A percentile compares a stretch with the other conserved stretches of the same genome.
Evolutionary conservation across 1,140 invertebrate genomes (phyloP).

Genomic region (Steinernema khuongi): DNA sequence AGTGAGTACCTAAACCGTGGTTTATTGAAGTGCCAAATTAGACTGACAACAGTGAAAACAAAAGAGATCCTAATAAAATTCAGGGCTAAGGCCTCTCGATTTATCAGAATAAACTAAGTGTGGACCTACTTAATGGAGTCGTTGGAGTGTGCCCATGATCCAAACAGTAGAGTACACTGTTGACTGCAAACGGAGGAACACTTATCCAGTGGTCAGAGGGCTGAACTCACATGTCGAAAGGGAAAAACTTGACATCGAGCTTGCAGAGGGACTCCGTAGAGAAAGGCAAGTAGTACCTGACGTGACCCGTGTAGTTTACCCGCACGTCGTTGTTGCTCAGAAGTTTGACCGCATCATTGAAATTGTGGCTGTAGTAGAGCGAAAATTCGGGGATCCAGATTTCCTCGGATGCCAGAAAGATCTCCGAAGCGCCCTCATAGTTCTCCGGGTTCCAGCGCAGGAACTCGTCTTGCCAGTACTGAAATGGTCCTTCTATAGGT

Average conservation of each 20-base stretch:
- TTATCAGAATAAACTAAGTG: background rate
- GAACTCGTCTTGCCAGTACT: slow-evolving; percentile 62
- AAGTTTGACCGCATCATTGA: slow-evolving; percentile 58
- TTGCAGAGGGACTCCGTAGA: slow-evolving; percentile 47
- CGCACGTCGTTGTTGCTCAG: slow-evolving; percentile 54
- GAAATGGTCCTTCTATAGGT: slow-evolving; percentile 30
- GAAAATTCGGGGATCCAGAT: slow-evolving; percentile 63
- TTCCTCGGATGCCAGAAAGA: slow-evolving; percentile 59
- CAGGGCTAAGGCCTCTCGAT: background rate
- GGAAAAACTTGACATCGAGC: slow-evolving; percentile 58
- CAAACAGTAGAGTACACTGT: slow-evolving; percentile 51
- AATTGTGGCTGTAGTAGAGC: slow-evolving; percentile 57
- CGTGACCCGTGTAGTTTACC: slow-evolving; percentile 55
- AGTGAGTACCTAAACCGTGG: slow-evolving; percentile 41
- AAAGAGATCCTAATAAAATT: background rate
- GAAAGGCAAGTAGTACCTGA: slow-evolving; percentile 57
- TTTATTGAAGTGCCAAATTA: background rate
- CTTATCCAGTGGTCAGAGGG: background rate
- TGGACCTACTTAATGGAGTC: slow-evolving; percentile 51
- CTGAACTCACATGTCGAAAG: slow-evolving; percentile 53
- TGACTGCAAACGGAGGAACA: slow-evolving; percentile 43
- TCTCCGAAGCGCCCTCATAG: slow-evolving; percentile 60
- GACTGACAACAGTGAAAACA: background rate
- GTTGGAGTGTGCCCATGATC: slow-evolving; percentile 58
- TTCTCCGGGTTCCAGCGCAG: slow-evolving; percentile 60